These are phyloP conservation scores for Fragariocoptes setiger DNA, from an alignment of 1,140 invertebrate species.

Conservation along the genomic window DNA sequence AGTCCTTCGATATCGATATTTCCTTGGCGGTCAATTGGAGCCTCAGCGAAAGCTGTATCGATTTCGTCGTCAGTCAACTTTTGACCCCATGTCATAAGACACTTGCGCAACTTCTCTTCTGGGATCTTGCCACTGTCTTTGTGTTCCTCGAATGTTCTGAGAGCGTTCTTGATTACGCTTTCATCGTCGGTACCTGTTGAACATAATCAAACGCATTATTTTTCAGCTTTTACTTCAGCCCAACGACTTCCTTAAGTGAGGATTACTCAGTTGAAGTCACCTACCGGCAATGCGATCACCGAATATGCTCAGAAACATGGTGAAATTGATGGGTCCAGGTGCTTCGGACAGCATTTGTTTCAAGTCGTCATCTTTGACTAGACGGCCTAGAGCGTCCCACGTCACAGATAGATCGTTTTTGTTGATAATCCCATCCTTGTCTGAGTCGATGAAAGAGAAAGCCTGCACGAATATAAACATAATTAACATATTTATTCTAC, in stretches of 20 bases:
- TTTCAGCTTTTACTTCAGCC: background rate
- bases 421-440: conserved; percentile 87
- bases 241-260: background rate
- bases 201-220: conserved; percentile 20
- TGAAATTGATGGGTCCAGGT: conserved; percentile 72
- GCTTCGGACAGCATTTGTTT: conserved; percentile 64
- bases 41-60: conserved; percentile 19
- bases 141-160: conserved; percentile 25
- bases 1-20: conserved; percentile 64
- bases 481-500: background rate
- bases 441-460: conserved; percentile 91
- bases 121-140: conserved; percentile 20
- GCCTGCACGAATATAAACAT: conserved; percentile 29
- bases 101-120: conserved; percentile 25
- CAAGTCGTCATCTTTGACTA: conserved; percentile 56
- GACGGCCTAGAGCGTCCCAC: conserved; percentile 37
- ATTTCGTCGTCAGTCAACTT: conserved; percentile 20
- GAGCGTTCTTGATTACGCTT: conserved; percentile 27
- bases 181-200: conserved; percentile 23
- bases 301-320: conserved; percentile 62
- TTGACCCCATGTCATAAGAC: conserved; percentile 19
- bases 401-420: conserved; percentile 76
- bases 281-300: conserved; percentile 44
- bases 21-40: conserved; percentile 68
- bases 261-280: conserved; percentile 6